phyloP scores from a whole-genome alignment of 1,140 invertebrate genomes.

The Heliothis virescens region DNA sequence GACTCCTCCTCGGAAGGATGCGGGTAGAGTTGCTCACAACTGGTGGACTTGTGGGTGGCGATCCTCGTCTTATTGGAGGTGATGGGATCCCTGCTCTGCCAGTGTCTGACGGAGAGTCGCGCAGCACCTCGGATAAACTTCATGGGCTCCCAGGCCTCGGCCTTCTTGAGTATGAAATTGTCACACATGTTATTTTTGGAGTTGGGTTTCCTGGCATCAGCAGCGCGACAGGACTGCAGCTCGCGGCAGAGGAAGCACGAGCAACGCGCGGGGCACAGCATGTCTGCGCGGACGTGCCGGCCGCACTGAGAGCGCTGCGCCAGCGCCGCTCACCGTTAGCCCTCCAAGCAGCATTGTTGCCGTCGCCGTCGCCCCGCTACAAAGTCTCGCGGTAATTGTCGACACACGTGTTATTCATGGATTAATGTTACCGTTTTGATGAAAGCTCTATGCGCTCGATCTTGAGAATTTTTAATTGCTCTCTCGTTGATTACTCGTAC shows the following conservation, averaged over 20 bases:
- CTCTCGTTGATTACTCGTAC: constrained; percentile 28
- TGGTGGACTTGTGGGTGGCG: constrained; percentile 83
- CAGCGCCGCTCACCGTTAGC: constrained; percentile 57
- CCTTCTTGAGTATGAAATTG: constrained; percentile 87
- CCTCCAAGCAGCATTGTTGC: constrained; percentile 70
- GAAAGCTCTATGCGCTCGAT: constrained; percentile 50
- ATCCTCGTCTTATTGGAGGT: constrained; percentile 71
- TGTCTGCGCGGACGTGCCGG: constrained; percentile 76
- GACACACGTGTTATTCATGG: constrained; percentile 63
- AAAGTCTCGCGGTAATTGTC: constrained; percentile 56
- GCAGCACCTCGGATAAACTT: constrained; percentile 86
- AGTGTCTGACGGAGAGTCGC: constrained; percentile 82
- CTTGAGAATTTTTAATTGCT: constrained; percentile 42
- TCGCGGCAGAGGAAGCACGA: constrained; percentile 88
- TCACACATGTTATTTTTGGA: constrained; percentile 80
- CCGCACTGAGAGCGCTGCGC: constrained; percentile 69
- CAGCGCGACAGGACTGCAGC: constrained; percentile 83
- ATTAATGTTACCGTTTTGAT: constrained; percentile 73
- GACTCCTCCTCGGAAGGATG: constrained; percentile 79
- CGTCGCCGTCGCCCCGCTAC: constrained; percentile 77
- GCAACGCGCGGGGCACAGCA: constrained; percentile 87
- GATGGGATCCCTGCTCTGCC: constrained; percentile 80
- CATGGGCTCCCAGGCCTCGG: constrained; percentile 86
- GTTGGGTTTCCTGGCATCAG: constrained; percentile 75
- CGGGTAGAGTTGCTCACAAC: constrained; percentile 82